Base-by-base conservation (phyloP, 2,113 vertebrate species). In the Etia nguti region DNA sequence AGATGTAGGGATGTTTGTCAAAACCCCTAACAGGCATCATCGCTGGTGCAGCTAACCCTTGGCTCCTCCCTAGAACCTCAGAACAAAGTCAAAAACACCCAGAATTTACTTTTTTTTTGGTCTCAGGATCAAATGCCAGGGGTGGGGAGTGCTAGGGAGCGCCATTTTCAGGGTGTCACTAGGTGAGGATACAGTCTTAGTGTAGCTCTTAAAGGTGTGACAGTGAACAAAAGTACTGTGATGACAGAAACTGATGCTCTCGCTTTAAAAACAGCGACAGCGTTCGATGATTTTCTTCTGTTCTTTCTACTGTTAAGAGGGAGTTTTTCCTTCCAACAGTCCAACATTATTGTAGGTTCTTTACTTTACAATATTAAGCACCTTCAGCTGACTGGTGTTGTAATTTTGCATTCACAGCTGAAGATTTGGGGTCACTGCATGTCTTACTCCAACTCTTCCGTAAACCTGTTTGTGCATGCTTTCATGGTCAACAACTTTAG, bases 391-490 rank as follows among this genome's bases (percentile, higher is more conserved):
- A 62, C 18, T 62, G 31, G 59, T 62, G 31, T 7, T 62, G 59
- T 62, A 8, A 73, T 77, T 81, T 81, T 88, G 9, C 36, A 10
- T 81, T 75, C 26, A 22, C 86, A 93, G 92, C 86, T 95, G 43
- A 96, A 96, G 90, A 97, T 96, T 24, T 96, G 95, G 95, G 96
- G 95, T 26, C 95, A 96, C 82, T 96, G 95, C 90, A 96, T 96
- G 96, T 97, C 95, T 20, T 96, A 96, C 89, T 94, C 95, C 87
- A 97, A 96, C 92, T 97, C 96, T 9, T 95, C 95, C 10, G 80
- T 96, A 70, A 96, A 97, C 90, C 95, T 82, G 0, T 84, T 96
- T 34, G 92, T 96, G 60, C 96, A 97, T 52, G 95, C 94, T 52
- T 97, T 97, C 88, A 96, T 94, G 94, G 96, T 95, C 20, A 95